phyloP scores from a whole-genome alignment of 2,797 vertebrate species.

The Hapalemur alaotrensis region DNA sequence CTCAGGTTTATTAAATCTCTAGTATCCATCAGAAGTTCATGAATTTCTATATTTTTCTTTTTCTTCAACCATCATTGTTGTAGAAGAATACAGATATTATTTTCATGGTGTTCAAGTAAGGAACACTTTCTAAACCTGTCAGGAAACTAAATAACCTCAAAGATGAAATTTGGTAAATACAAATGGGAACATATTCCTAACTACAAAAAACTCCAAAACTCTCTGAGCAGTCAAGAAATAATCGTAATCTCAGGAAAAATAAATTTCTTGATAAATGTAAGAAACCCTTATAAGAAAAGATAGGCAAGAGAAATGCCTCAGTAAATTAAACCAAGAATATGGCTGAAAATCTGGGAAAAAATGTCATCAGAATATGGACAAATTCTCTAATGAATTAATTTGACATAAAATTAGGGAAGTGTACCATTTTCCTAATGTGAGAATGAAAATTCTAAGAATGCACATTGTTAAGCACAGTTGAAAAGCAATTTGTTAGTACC shows the following conservation, averaged over 20 bases:
- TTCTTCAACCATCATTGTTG: neutral
- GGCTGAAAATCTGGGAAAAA: neutral
- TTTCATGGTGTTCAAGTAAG: neutral
- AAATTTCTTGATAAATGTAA: neutral
- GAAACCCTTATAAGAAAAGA: neutral
- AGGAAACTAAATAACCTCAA: neutral
- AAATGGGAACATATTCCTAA: neutral
- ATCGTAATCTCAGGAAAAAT: neutral
- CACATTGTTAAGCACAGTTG: neutral
- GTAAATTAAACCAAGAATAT: neutral
- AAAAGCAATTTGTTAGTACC: neutral
- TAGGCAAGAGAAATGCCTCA: neutral
- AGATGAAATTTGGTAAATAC: neutral
- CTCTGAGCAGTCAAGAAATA: neutral
- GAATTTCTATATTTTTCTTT: constrained; percentile 9
- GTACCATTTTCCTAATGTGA: neutral
- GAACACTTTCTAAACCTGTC: neutral
- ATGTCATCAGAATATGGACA: neutral
- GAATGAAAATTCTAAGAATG: neutral
- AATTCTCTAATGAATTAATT: neutral
- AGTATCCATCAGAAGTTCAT: neutral
- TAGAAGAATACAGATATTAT: neutral
- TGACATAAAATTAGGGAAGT: neutral
- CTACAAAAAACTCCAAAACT: neutral
- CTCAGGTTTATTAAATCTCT: constrained; percentile 16